phyloP scores from a whole-genome alignment of 37 sponge, comb jelly and placozoan species.

The Tethya wilhelma region DNA sequence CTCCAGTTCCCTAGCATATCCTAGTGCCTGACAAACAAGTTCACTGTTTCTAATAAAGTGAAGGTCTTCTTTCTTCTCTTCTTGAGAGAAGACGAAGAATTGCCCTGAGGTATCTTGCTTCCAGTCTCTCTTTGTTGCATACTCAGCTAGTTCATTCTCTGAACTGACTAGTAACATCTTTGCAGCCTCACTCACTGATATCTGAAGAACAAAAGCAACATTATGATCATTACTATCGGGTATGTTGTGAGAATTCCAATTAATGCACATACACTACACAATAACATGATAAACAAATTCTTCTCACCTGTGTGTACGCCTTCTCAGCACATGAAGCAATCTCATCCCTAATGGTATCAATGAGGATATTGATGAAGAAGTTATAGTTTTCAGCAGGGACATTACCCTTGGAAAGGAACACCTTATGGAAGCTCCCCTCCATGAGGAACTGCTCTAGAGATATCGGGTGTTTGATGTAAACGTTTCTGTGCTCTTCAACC shows the following conservation, averaged over 20 bases:
- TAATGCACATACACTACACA: background rate
- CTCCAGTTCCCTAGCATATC: conserved; percentile 91
- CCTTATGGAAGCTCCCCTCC: conserved; percentile 99
- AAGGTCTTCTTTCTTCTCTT: conserved; percentile 56
- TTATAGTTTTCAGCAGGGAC: conserved; percentile 89
- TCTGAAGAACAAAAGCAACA: background rate
- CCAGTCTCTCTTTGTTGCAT: conserved; percentile 67
- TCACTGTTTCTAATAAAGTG: conserved; percentile 35
- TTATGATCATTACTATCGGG: background rate
- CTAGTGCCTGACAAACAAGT: conserved; percentile 72
- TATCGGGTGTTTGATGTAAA: conserved; percentile 94
- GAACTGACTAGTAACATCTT: conserved; percentile 68
- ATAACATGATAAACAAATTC: background rate
- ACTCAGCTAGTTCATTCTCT: conserved; percentile 41
- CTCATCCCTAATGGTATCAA: conserved; percentile 88
- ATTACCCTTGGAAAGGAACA: conserved; percentile 86
- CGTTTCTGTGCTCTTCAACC: conserved; percentile 68
- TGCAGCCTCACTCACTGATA: conserved; percentile 70
- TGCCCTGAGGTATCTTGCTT: conserved; percentile 10
- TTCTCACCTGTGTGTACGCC: conserved; percentile 62
- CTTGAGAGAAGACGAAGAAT: conserved; percentile 52
- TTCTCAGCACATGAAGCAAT: conserved; percentile 89
- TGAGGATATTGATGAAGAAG: conserved; percentile 91
- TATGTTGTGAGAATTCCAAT: background rate
- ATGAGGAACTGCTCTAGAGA: conserved; percentile 93